Evolutionary conservation across 2,888 invertebrate species (phyloP).

Genomic region (Drosophila tanythrix): DNA sequence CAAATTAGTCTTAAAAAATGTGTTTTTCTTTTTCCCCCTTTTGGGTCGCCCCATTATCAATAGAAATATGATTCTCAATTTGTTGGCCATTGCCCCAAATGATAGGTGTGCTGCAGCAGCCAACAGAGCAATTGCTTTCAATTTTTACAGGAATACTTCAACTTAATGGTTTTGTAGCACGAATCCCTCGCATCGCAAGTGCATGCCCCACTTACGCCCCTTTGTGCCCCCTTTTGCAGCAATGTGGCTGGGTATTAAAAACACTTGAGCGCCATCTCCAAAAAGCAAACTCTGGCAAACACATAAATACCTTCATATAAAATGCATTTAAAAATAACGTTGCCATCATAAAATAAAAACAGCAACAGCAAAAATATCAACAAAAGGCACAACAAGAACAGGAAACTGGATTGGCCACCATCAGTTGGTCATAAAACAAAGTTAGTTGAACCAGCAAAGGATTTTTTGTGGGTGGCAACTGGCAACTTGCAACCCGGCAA

Average conservation of each 20-base stretch:
- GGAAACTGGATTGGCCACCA: slow-evolving; percentile 13
- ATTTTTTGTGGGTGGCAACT: slow-evolving; percentile 13
- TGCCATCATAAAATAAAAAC: slow-evolving; percentile 41
- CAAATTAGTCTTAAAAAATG: neutral
- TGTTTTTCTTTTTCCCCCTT: neutral
- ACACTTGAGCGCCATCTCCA: slow-evolving; percentile 48
- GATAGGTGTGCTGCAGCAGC: neutral
- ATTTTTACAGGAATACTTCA: neutral
- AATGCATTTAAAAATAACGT: slow-evolving; percentile 65
- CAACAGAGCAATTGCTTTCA: slow-evolving; percentile 4
- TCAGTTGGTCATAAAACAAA: slow-evolving; percentile 61
- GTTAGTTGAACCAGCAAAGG: slow-evolving; percentile 46
- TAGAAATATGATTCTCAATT: neutral
- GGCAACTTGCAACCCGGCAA: too few species aligned
- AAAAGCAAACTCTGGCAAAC: slow-evolving; percentile 13
- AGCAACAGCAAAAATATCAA: slow-evolving; percentile 38
- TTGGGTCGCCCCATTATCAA: neutral
- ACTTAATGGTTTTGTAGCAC: neutral
- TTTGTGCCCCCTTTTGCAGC: neutral
- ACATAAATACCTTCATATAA: slow-evolving; percentile 42
- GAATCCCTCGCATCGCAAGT: neutral
- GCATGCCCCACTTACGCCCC: neutral
- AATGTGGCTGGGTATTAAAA: slow-evolving; percentile 22
- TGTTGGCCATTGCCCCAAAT: neutral
- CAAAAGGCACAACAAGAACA: slow-evolving; percentile 17